phyloP scores from a whole-genome alignment of 2,797 vertebrate genomes.

The Gymnothorax reevesii region DNA sequence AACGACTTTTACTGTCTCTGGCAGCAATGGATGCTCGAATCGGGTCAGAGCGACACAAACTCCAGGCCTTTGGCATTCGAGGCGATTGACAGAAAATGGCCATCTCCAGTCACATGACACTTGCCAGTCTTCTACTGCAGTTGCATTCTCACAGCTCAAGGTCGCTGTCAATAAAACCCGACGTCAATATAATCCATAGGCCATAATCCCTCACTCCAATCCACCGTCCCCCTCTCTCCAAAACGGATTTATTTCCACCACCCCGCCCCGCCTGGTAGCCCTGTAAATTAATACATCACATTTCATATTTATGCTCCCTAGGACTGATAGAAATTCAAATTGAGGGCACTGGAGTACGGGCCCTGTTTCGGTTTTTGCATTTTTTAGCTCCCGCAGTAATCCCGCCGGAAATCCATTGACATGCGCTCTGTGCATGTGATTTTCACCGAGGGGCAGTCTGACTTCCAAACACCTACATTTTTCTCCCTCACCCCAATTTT shows the following conservation, averaged over 20 bases:
- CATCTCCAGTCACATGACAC: constrained; percentile 26
- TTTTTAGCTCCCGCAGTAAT: not conserved
- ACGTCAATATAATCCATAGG: constrained; percentile 41
- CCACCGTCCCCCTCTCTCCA: not conserved
- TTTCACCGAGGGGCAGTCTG: not conserved
- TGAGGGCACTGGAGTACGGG: not conserved
- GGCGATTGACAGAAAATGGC: constrained; percentile 23
- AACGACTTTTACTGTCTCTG: not conserved
- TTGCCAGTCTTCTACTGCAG: constrained; percentile 29
- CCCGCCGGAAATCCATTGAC: not conserved
- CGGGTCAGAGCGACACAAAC: constrained; percentile 35
- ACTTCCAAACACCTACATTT: not conserved
- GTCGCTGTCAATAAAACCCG: constrained; percentile 23
- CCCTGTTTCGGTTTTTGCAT: not conserved
- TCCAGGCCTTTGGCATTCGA: constrained; percentile 25
- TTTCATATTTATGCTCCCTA: not conserved
- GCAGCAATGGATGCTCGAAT: constrained; percentile 21
- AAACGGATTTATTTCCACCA: constrained; percentile 35
- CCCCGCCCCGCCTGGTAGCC: constrained; percentile 1
- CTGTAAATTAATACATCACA: constrained; percentile 26
- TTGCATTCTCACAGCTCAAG: constrained; percentile 30
- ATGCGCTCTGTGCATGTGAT: not conserved
- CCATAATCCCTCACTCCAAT: constrained; percentile 33
- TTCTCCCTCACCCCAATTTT: not conserved
- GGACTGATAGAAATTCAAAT: constrained; percentile 20